phyloP scores from a whole-genome alignment of 2,797 vertebrate genomes.

The Morelia viridis region DNA sequence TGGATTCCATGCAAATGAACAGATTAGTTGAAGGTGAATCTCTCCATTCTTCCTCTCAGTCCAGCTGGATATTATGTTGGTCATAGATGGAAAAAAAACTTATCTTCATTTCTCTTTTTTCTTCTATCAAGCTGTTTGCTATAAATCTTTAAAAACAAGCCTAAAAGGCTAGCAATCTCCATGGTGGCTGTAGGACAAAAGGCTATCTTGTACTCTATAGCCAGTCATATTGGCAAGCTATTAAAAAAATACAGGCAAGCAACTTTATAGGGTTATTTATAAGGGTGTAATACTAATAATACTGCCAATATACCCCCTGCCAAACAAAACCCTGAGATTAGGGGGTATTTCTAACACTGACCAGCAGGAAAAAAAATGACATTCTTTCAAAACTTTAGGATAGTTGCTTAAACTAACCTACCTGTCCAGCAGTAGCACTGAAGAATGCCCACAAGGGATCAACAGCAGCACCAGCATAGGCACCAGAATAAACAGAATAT shows the following conservation, averaged over 20 bases:
- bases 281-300: not conserved
- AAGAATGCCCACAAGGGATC: slow-evolving; percentile 87
- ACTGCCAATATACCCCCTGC: not conserved
- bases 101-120: not conserved
- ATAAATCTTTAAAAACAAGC: not conserved
- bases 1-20: not conserved
- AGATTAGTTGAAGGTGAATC: not conserved
- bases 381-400: slow-evolving; percentile 24
- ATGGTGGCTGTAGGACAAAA: not conserved
- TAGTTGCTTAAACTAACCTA: slow-evolving; percentile 51
- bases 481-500: slow-evolving; percentile 71
- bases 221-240: not conserved
- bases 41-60: not conserved
- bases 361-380: not conserved
- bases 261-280: not conserved
- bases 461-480: slow-evolving; percentile 72
- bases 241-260: not conserved
- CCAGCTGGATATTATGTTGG: not conserved
- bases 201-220: not conserved
- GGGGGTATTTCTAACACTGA: not conserved
- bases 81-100: not conserved
- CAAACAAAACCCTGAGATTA: not conserved
- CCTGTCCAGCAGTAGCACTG: slow-evolving; percentile 85
- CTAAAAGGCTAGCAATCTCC: not conserved
- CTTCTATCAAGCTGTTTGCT: not conserved